Conservation (phyloP, 2,797 vertebrate species). For the Distichodus sexfasciatus region DNA sequence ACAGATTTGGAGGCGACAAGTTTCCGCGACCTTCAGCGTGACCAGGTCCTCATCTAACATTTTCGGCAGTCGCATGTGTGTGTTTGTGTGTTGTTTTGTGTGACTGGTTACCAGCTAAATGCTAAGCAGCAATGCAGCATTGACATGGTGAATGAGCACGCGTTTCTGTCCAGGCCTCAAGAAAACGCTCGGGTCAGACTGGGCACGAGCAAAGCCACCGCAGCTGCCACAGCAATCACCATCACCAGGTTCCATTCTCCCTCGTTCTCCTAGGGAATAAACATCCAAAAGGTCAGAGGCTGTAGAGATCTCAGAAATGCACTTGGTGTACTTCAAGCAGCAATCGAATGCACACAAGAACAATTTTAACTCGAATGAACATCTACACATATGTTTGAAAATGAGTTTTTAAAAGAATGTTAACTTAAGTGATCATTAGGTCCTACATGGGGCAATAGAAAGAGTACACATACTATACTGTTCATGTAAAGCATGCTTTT, state of each 20-base stretch:
- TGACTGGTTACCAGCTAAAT: slow-evolving; percentile 27
- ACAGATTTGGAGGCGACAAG: not conserved
- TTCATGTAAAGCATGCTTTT: too few species aligned
- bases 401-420: too few species aligned
- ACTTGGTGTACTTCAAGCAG: not conserved
- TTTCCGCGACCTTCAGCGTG: not conserved
- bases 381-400: too few species aligned
- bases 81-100: not conserved
- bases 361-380: not conserved
- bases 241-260: slow-evolving; percentile 73
- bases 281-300: slow-evolving; percentile 28
- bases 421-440: too few species aligned
- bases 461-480: too few species aligned
- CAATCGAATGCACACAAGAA: not conserved
- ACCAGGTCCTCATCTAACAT: not conserved
- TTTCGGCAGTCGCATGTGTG: not conserved
- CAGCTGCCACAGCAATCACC: slow-evolving; percentile 70
- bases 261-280: slow-evolving; percentile 44
- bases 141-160: slow-evolving; percentile 43
- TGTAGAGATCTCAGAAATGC: slow-evolving; percentile 12
- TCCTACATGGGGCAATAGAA: too few species aligned
- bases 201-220: slow-evolving; percentile 70
- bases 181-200: slow-evolving; percentile 63
- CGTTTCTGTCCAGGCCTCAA: slow-evolving; percentile 62
- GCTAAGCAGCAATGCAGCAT: slow-evolving; percentile 41